A percentile compares a stretch with the other conserved stretches of the same genome.
Conservation (phyloP, 2,113 vertebrate genomes). For the Lontra canadensis region DNA sequence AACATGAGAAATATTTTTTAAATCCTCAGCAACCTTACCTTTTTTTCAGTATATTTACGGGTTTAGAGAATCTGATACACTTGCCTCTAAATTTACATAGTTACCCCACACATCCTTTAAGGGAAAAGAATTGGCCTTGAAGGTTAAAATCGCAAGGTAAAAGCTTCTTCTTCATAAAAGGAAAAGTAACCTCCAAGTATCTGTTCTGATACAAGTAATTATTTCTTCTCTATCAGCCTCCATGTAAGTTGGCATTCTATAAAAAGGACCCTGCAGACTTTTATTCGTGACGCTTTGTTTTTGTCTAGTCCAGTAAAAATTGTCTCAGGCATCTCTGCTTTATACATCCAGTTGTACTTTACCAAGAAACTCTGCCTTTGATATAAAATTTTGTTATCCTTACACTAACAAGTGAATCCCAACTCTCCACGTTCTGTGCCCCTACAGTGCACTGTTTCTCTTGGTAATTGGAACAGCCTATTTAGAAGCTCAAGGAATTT, state of each 20-base stretch:
- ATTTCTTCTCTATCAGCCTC: neutral
- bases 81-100: neutral
- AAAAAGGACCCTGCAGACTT: neutral
- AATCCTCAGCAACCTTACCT: neutral
- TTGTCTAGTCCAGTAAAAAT: neutral
- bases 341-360: neutral
- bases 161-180: neutral
- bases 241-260: neutral
- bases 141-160: neutral
- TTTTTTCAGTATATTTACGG: neutral
- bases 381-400: neutral
- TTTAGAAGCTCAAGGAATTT: constrained; percentile 98
- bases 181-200: neutral
- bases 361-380: constrained; percentile 35
- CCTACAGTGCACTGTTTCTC: constrained; percentile 93
- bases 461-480: constrained; percentile 97
- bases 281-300: neutral
- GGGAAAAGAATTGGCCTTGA: neutral
- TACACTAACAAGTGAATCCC: constrained; percentile 45
- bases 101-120: neutral
- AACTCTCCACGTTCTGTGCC: constrained; percentile 62
- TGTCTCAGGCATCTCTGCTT: neutral
- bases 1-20: neutral
- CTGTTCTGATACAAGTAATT: neutral
- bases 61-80: neutral